These are phyloP conservation scores for Spilosoma lubricipeda DNA, from an alignment of 2,888 invertebrate genomes.

Conservation along the genomic window DNA sequence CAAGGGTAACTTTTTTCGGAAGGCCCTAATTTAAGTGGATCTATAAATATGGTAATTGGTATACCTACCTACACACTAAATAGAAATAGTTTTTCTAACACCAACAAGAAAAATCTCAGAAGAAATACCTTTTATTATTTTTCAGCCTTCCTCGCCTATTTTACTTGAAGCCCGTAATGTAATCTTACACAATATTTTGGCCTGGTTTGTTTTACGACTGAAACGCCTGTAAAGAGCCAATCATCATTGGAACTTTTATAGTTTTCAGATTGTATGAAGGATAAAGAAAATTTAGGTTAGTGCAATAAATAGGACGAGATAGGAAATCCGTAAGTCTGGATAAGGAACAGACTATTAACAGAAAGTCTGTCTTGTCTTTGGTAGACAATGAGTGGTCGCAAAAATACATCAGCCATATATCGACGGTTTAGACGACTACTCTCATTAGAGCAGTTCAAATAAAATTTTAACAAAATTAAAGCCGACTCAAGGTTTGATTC, in stretches of 20 bases:
- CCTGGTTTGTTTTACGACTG: not conserved
- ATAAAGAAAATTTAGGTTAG: not conserved
- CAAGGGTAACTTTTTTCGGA: too few relatives aligned
- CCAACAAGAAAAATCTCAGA: not conserved
- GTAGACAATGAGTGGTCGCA: not conserved
- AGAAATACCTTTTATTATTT: not conserved
- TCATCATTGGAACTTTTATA: not conserved
- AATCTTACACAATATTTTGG: not conserved
- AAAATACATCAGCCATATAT: too few relatives aligned
- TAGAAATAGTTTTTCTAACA: not conserved
- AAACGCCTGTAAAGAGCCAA: not conserved
- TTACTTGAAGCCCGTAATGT: not conserved
- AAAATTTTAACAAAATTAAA: too few relatives aligned
- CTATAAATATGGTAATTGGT: not conserved
- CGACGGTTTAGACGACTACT: too few relatives aligned
- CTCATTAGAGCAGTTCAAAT: too few relatives aligned
- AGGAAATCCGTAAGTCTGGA: not conserved
- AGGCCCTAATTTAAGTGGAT: not conserved
- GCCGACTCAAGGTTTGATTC: too few relatives aligned
- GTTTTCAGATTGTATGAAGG: not conserved
- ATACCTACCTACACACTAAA: not conserved
- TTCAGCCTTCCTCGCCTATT: not conserved
- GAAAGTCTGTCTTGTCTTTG: too few relatives aligned
- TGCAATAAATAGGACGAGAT: not conserved
- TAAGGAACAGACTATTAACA: not conserved